phyloP scores from a whole-genome alignment of 1,140 invertebrate species.

The Luehdorfia chinensis region DNA sequence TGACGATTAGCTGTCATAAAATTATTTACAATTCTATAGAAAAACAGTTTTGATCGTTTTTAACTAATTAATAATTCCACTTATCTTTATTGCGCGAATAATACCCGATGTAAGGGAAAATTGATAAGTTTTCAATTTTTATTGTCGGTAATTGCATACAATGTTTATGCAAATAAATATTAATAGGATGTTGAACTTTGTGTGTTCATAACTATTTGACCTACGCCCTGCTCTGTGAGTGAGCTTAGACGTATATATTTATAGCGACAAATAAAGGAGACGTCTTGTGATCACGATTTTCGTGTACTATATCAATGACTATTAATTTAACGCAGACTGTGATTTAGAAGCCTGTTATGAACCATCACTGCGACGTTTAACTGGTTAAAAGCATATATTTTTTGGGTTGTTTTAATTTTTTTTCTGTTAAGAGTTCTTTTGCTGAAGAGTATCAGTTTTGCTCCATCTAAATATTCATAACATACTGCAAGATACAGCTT shows the following conservation, averaged over 20 bases:
- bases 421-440: too few relatives aligned
- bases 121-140: slow-evolving; percentile 14
- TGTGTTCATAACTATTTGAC: slow-evolving; percentile 20
- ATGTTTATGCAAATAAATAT: slow-evolving; percentile 25
- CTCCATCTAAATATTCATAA: too few relatives aligned
- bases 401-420: too few relatives aligned
- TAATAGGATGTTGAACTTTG: slow-evolving; percentile 32
- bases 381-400: too few relatives aligned
- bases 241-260: slow-evolving; percentile 2
- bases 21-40: too few relatives aligned
- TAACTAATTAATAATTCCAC: too few relatives aligned
- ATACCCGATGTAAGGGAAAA: not conserved
- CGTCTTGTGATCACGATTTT: slow-evolving; percentile 9
- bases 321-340: slow-evolving; percentile 1
- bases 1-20: too few relatives aligned
- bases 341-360: not conserved
- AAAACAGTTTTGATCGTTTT: too few relatives aligned
- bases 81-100: too few relatives aligned
- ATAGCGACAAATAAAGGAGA: slow-evolving; percentile 1
- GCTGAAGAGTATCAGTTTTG: too few relatives aligned
- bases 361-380: too few relatives aligned
- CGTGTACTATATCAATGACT: slow-evolving; percentile 4
- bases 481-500: too few relatives aligned
- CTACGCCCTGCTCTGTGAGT: slow-evolving; percentile 11
- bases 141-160: slow-evolving; percentile 17